Evolutionary conservation across 2,888 invertebrate species (phyloP), one percentile per base, ranked within the genome.

Genomic region (Melieria picta): DNA sequence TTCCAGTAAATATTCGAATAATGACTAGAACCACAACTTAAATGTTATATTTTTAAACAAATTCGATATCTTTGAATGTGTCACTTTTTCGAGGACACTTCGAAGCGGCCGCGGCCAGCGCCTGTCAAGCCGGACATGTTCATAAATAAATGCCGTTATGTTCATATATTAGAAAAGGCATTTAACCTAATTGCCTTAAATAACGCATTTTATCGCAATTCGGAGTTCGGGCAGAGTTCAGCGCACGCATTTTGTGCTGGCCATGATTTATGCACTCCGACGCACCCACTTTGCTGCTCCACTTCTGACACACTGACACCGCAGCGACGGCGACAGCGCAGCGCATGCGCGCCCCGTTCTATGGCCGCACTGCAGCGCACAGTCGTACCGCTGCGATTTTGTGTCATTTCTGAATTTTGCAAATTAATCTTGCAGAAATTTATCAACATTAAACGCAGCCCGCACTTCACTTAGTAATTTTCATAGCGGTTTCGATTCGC

Each of bases 181-280:
- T 30, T 30, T 30, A 30, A 30, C 30, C 30, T 30, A 30, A 30
- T 30, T 30, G 30, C 30, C 30, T 30, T 30, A 30, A 30, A 30
- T 30, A 45, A 45, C 48, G 16, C 10, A 13, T 63, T 16, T 30
- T 13, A 58, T 10, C 10, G 45, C 45, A n/a, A 52, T 9, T n/a
- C 30, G 30, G 30, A 30, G 30, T 30, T 52, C 13, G n/a, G 13
- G 6, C 52, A 57, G 46, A 71, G 70, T 70, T 70, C 65, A 65
- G 65, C 52, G 65, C 65, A 71, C 70, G 61, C 70, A 71, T 71
- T 71, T 71, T 65, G 2, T 50, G 9, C 60, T 65, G 58, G 60
- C 70, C 64, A 65, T 70, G 64, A 65, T 70, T 65, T 60, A 65
- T 70, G 42, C 60, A 65, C 56, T 13, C 48, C 52, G 48, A 58